Conservation (phyloP, 2,797 vertebrate species). For the Chrosomus eos region DNA sequence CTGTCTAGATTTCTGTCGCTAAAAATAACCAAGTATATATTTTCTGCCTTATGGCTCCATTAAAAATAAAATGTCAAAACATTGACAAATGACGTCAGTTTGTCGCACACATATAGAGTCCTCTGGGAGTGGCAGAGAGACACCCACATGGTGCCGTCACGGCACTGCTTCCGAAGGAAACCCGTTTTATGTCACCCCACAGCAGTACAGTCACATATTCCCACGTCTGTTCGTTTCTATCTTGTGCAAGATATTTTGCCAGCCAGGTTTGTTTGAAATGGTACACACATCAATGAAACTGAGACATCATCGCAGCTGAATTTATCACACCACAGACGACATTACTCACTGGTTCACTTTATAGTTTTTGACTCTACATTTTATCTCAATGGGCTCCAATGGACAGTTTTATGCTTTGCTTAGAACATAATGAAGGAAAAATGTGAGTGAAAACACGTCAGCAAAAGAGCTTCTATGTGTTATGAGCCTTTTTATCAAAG, state of each 20-base stretch:
- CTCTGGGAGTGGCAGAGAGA: conserved; percentile 61
- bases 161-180: conserved; percentile 56
- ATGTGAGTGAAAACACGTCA: conserved; percentile 37
- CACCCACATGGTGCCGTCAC: conserved; percentile 77
- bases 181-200: conserved; percentile 47
- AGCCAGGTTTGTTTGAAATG: conserved; percentile 22
- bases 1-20: neutral
- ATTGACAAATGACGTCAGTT: conserved; percentile 69
- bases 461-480: conserved; percentile 51
- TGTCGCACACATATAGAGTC: conserved; percentile 42
- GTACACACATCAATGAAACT: conserved; percentile 6
- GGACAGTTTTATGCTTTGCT: conserved; percentile 3
- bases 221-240: conserved; percentile 26
- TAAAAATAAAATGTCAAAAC: conserved; percentile 42
- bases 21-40: conserved; percentile 21
- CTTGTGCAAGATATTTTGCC: conserved; percentile 6
- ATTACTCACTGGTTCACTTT: conserved; percentile 32
- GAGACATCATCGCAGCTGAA: conserved; percentile 2
- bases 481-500: conserved; percentile 64
- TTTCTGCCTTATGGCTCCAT: conserved; percentile 38
- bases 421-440: conserved; percentile 38
- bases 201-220: conserved; percentile 33
- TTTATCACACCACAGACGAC: neutral
- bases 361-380: conserved; percentile 3
- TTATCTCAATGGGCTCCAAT: neutral